A percentile compares a stretch with the other conserved stretches of the same genome.
phyloP scores from a whole-genome alignment of 2,113 vertebrate genomes.

The Stictonetta naevosa region DNA sequence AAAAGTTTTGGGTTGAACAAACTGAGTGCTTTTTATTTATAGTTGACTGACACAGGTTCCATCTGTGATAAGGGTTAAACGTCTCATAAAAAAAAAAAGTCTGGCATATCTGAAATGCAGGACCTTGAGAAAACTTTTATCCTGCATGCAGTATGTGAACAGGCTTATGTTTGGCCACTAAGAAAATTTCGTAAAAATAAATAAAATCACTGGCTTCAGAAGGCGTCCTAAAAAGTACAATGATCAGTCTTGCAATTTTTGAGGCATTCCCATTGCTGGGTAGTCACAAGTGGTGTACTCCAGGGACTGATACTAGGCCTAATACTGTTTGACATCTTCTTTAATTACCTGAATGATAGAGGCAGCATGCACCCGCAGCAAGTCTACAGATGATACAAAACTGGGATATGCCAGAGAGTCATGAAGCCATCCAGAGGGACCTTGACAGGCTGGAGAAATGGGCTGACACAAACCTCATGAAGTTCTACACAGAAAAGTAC shows the following conservation, averaged over 20 bases:
- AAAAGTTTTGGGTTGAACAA: background rate
- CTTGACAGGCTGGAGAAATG: too few species aligned
- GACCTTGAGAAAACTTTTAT: background rate
- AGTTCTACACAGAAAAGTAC: background rate
- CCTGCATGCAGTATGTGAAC: background rate
- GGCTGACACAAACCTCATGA: background rate
- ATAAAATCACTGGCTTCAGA: background rate
- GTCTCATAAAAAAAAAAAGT: background rate
- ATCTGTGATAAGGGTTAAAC: background rate
- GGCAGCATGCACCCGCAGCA: background rate
- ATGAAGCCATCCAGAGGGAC: too few species aligned
- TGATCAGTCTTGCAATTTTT: background rate
- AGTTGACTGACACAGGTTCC: background rate
- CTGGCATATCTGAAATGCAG: background rate
- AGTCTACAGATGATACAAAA: background rate
- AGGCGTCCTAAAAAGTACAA: background rate
- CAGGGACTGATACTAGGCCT: background rate
- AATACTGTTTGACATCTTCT: background rate
- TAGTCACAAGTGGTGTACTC: background rate
- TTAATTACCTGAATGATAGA: background rate
- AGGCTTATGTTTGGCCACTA: background rate
- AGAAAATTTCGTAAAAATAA: background rate
- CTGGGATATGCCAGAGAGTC: too few species aligned
- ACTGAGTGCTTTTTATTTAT: background rate
- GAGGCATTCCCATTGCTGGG: background rate